Evolutionary conservation across 2,888 invertebrate species (phyloP).

Genomic region (Euzetes globulus): DNA sequence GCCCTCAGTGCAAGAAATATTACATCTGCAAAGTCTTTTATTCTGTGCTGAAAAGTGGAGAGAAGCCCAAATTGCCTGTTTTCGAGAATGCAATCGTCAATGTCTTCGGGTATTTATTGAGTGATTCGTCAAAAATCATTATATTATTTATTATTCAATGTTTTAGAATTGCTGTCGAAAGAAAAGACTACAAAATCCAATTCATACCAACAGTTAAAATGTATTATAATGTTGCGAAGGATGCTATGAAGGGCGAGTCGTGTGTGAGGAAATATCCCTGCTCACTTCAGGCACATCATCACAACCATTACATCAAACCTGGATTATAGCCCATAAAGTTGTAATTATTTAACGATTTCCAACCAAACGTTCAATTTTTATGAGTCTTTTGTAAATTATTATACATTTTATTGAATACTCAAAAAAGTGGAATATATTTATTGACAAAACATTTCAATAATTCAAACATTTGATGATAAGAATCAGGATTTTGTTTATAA

Average conservation of each 20-base stretch:
- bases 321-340: not conserved
- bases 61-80: constrained; percentile 26
- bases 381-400: not conserved
- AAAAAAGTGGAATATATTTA: too few species aligned
- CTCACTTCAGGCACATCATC: not conserved
- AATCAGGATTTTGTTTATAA: too few species aligned
- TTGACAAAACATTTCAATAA: too few species aligned
- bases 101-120: constrained; percentile 33
- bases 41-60: constrained; percentile 27
- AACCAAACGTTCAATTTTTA: not conserved
- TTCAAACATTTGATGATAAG: too few species aligned
- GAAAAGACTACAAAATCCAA: constrained; percentile 33
- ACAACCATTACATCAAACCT: not conserved
- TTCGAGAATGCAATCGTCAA: constrained; percentile 34
- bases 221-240: constrained; percentile 35
- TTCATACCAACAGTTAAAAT: constrained; percentile 35
- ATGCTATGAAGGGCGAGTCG: constrained; percentile 31
- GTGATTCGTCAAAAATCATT: not conserved
- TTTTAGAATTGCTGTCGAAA: constrained; percentile 34
- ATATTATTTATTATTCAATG: not conserved
- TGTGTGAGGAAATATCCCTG: constrained; percentile 35
- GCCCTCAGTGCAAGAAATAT: constrained; percentile 29
- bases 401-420: too few species aligned
- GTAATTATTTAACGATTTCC: not conserved
- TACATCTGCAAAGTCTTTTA: constrained; percentile 35